phyloP scores from a whole-genome alignment of 2,797 vertebrate species.

The Phoxinus dragarum region DNA sequence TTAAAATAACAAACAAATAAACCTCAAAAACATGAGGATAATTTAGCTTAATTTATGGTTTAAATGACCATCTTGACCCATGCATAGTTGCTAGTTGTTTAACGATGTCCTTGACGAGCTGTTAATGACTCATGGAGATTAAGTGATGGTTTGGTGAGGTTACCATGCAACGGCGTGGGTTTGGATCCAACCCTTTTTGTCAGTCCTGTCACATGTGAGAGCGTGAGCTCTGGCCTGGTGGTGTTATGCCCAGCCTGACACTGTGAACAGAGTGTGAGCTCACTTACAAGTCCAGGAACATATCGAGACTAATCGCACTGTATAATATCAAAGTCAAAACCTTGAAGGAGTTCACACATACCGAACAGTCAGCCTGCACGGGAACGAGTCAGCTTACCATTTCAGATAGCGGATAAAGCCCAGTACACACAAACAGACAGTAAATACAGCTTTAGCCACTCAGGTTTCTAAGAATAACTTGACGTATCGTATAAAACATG shows the following conservation, averaged over 20 bases:
- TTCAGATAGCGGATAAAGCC: conserved; percentile 11
- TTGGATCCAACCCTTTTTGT: conserved; percentile 30
- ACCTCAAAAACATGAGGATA: background rate
- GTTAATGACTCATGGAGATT: conserved; percentile 34
- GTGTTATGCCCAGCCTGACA: conserved; percentile 42
- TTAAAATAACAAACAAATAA: background rate
- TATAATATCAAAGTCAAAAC: conserved; percentile 13
- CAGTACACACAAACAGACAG: conserved; percentile 1
- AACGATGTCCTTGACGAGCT: background rate
- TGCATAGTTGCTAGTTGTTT: conserved; percentile 7
- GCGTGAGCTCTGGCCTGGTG: conserved; percentile 16
- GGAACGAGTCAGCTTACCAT: background rate
- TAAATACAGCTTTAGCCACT: background rate
- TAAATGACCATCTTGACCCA: background rate
- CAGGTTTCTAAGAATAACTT: background rate
- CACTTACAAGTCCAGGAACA: conserved; percentile 19
- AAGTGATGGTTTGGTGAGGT: conserved; percentile 38
- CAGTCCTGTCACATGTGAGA: conserved; percentile 12
- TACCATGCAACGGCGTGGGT: conserved; percentile 32
- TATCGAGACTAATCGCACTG: conserved; percentile 6
- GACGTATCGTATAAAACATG: background rate
- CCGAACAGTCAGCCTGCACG: background rate
- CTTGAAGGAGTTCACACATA: conserved; percentile 1
- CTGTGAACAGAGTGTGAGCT: conserved; percentile 38
- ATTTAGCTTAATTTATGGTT: background rate